Evolutionary conservation across 2,113 vertebrate species (phyloP), one percentile per base, ranked within the genome.

Genomic region (Galbula dea): DNA sequence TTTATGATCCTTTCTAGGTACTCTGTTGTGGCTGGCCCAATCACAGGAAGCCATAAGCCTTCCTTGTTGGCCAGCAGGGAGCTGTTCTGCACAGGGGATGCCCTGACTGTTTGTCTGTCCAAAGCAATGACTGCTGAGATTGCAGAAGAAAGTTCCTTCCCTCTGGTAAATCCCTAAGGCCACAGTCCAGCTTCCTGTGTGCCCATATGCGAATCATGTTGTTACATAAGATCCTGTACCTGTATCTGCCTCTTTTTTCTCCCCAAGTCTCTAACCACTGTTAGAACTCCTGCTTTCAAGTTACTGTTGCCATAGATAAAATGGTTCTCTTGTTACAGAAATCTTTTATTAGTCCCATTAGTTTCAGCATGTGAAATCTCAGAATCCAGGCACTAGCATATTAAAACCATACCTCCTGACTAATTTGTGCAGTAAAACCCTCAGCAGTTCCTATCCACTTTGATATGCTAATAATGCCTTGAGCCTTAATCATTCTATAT

Each of bases 241-340:
- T 48, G 6, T 45, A 26, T 68, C 29, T 90, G 29, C 23, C 76
- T 29, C 54, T 76, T 80, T 76, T 57, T 65, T 21, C n/a, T 65
- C 46, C 30, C 26, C 7, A 30, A 19, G n/a, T 80, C 36, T 95
- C 52, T 90, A 77, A 76, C 27, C 36, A 27, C 58, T 61, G 49
- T n/a, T 58, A 30, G 1, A 73, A 54, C 27, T 88, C 43, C 32
- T 74, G 71, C 30, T n/a, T 86, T 86, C n/a, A 65, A 61, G 59
- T 66, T 83, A 36, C 76, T 94, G 65, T 94, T 95, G 55, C 68
- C 68, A 83, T 80, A 94, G 83, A 27, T 57, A 36, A 39, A 69
- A 39, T 0, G 10, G 17, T 59, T 85, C 34, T 54, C 30, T 45
- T 71, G 34, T 76, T 72, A 76, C 22, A 76, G 78, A 88, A 72